Base-by-base conservation (phyloP, 2,888 invertebrate species). In the Drosophila melanosoma region DNA sequence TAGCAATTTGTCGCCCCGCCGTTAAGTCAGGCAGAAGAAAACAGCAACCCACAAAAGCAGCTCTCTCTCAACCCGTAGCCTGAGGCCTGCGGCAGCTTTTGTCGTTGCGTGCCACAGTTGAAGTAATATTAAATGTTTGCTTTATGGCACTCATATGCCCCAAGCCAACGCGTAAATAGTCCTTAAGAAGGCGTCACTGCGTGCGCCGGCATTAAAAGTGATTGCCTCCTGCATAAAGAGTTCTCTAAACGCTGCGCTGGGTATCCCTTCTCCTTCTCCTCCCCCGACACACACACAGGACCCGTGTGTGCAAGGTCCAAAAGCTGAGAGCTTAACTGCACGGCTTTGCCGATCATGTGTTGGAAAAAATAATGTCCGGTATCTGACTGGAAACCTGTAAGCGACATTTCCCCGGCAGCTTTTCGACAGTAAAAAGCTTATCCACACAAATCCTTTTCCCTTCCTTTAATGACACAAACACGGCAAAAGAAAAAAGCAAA, bases 121-220 rank as follows among this genome's bases (percentile, higher is more conserved):
- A 58, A 69, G 75, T 83, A 74, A 81, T 77, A 77, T 32, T 23
- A 32, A 42, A 57, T 83, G 79, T 86, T 90, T 83, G 67, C 77
- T 79, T 90, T 89, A 82, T 79, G 72, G 54, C 76, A 83, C 87
- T 75, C 71, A 87, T 86, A 83, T 87, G 87, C 83, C 83, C 69
- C 42, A 54, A 74, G 82, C 76, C 77, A 57, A 29, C 58, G 72
- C 69, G 83, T 67, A 89, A 87, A 84, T 76, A 84, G 66, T 74
- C 82, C 69, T 26, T 68, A 52, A 63, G 60, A 60, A 74, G 74
- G 86, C 83, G 72, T 73, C 69, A 60, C 60, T 61, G 69, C 75
- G 85, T 74, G 70, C 60, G 69, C 61, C 26, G 67, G 69, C 88
- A 88, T 90, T 90, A 81, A 86, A 90, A 78, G 68, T 78, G 89